Evolutionary conservation across 2,888 invertebrate species (phyloP).

Genomic region (Andrena chrysosceles): DNA sequence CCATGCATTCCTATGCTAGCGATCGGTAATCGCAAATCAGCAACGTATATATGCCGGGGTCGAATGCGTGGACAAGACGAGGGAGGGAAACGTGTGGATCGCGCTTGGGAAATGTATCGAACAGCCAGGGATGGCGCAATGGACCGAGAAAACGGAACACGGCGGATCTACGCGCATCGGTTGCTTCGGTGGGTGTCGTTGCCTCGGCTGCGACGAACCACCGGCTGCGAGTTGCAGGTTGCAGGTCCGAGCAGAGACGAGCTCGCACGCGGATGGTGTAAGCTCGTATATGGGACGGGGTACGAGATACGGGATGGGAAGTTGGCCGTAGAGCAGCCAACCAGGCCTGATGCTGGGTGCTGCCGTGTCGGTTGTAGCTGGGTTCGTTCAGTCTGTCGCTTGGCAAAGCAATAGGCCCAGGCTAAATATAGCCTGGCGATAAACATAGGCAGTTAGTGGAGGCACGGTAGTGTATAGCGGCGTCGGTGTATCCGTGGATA

Average conservation of each 20-base stretch:
- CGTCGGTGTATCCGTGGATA: constrained; percentile 68
- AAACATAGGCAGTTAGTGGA: constrained; percentile 82
- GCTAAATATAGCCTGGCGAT: constrained; percentile 82
- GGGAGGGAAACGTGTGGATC: constrained; percentile 10
- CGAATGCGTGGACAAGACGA: not conserved
- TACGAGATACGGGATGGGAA: constrained; percentile 45
- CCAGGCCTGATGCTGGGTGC: constrained; percentile 41
- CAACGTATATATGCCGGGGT: not conserved
- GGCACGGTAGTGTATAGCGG: constrained; percentile 70
- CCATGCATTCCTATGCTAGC: not conserved
- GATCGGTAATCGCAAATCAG: not conserved
- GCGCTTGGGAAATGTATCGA: constrained; percentile 6
- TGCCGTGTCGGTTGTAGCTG: constrained; percentile 48
- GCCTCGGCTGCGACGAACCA: constrained; percentile 19
- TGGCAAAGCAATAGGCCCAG: constrained; percentile 79
- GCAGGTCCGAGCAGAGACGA: constrained; percentile 1
- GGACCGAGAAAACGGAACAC: constrained; percentile 5
- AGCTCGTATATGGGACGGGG: constrained; percentile 44
- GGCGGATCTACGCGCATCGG: constrained; percentile 24
- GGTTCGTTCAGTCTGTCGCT: constrained; percentile 75
- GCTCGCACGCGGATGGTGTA: constrained; percentile 20
- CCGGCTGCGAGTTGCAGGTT: not conserved
- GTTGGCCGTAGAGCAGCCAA: constrained; percentile 16
- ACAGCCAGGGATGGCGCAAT: constrained; percentile 13
- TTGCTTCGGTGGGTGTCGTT: constrained; percentile 42